These are phyloP conservation scores for Falco novaeseelandiae DNA, from an alignment of 2,797 vertebrate genomes.

Conservation along the genomic window DNA sequence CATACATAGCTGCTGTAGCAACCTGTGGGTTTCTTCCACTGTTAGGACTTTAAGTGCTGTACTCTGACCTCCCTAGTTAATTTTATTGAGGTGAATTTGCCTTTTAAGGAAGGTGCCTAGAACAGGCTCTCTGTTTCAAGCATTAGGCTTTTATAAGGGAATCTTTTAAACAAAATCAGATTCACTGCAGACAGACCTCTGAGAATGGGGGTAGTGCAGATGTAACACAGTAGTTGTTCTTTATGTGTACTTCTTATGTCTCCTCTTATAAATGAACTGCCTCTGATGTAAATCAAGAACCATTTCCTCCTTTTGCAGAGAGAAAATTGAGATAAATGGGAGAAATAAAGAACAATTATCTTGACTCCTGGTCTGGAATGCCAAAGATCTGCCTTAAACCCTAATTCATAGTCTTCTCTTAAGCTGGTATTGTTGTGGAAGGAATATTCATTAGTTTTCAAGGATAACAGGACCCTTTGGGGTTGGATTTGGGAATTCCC, in stretches of 20 bases:
- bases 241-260: not conserved
- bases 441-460: not conserved
- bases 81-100: not conserved
- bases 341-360: slow-evolving; percentile 27
- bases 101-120: not conserved
- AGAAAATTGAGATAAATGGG: slow-evolving; percentile 1
- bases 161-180: not conserved
- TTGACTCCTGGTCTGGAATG: slow-evolving; percentile 16
- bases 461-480: not conserved
- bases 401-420: not conserved
- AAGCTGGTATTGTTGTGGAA: not conserved
- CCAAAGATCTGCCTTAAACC: not conserved
- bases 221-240: not conserved
- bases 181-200: not conserved
- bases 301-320: slow-evolving; percentile 1
- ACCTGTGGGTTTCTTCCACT: not conserved
- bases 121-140: not conserved
- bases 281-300: not conserved
- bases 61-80: not conserved
- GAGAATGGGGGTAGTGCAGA: not conserved
- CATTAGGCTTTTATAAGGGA: not conserved
- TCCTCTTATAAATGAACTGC: not conserved
- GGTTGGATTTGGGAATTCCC: not conserved
- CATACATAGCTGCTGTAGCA: not conserved
- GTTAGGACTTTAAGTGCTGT: not conserved